Evolutionary conservation across 2,888 invertebrate species (phyloP), one percentile per base, ranked within the genome.

Genomic region (Linyphia triangularis): DNA sequence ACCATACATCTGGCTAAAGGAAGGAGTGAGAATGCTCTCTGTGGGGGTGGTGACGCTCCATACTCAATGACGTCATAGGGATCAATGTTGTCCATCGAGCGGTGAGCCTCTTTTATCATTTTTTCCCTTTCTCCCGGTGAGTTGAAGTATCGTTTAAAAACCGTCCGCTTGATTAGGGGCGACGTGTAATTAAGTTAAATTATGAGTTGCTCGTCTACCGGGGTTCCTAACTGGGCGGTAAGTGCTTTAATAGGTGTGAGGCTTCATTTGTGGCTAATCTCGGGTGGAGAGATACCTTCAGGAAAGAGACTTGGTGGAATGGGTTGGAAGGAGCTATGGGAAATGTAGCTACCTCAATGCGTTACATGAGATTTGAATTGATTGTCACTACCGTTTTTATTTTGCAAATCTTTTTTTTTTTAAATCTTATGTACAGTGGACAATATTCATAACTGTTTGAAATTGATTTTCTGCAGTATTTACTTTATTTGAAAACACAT

Each of bases 151-250:
- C 73, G 83, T 84, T 83, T 75, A 73, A 84, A 84, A 84, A 65
- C 51, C 73, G 51, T 63, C 37, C 73, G 51, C 51, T 73, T 84
- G 73, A 73, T 73, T 73, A 73, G 65, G 65, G 73, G 63, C 51
- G 83, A 84, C 83, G 43, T 84, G 51, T 65, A 84, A 84, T 84
- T 84, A 73, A 84, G 73, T 84, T 65, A 73, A 73, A 73, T 84
- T 84, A 75, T 51, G 65, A 30, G 70, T 26, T 33, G 33, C 69
- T 57, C 81, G 70, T 81, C 70, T 26, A 81, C 70, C 33, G 28
- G 67, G 51, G 33, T 40, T 33, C 33, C 26, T 81, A 81, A 81
- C 57, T 70, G 70, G 59, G 26, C 28, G 30, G 28, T 61, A 77
- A 77, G 37, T 67, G 51, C 51, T 51, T 79, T 67, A 79, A 67